Conservation (phyloP, 2,888 invertebrate genomes). For the Miltochrista miniata region DNA sequence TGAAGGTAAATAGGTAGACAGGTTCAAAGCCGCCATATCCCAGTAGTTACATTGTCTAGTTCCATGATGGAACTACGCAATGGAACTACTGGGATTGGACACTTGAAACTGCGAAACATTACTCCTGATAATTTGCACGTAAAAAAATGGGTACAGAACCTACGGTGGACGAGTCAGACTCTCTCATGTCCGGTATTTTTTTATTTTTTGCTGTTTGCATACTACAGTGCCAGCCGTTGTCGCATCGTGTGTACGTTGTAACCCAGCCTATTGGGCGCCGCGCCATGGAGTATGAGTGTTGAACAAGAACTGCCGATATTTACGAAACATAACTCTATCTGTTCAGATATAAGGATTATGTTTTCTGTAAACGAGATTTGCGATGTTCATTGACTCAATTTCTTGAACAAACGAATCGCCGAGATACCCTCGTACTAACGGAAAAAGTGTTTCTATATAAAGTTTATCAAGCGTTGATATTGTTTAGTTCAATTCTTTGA, state of each 20-base stretch:
- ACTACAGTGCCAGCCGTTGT: conserved; percentile 41
- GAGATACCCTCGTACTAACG: conserved; percentile 28
- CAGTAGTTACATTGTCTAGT: no score
- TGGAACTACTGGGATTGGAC: no score
- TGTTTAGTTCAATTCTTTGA: conserved; percentile 25
- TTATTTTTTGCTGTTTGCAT: conserved; percentile 46
- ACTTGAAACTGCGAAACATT: no score
- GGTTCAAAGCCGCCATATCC: no score
- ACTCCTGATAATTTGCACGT: no score
- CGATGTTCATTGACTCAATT: conserved; percentile 51
- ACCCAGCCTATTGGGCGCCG: conserved; percentile 50
- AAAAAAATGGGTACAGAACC: no score
- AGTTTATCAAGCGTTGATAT: conserved; percentile 32
- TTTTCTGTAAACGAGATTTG: conserved; percentile 17
- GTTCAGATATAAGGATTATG: not conserved
- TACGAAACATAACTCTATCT: conserved; percentile 10
- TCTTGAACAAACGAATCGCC: conserved; percentile 53
- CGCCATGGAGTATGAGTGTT: conserved; percentile 18
- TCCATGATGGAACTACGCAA: no score
- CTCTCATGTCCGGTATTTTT: conserved; percentile 6
- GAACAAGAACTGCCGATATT: not conserved
- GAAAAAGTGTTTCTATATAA: conserved; percentile 38
- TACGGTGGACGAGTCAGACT: no score
- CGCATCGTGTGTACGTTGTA: conserved; percentile 41
- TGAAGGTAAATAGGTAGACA: no score